Conservation (phyloP, 2,888 invertebrate genomes). For the Epinotia brunnichana region DNA sequence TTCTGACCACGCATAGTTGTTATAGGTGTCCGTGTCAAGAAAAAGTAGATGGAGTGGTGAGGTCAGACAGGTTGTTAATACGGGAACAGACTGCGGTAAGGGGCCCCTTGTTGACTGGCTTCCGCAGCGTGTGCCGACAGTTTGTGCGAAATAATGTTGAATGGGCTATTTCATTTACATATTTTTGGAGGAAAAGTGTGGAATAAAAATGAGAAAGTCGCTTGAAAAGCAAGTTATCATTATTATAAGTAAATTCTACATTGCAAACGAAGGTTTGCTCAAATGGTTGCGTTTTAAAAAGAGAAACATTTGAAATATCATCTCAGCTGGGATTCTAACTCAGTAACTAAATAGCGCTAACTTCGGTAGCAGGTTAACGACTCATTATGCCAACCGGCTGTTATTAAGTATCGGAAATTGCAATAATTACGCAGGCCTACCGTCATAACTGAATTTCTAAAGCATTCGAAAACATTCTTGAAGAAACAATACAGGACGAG, state of each 20-base stretch:
- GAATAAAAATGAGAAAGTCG: background rate
- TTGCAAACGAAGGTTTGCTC: background rate
- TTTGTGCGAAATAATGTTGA: slow-evolving; percentile 20
- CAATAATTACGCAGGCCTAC: too few species aligned
- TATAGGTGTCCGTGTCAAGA: background rate
- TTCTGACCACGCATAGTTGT: background rate
- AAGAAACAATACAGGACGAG: background rate
- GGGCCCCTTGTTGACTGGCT: slow-evolving; percentile 12
- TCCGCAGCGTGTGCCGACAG: background rate
- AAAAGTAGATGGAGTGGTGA: background rate
- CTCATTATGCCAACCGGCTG: too few species aligned
- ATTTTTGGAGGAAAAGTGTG: slow-evolving; percentile 8
- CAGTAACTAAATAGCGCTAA: too few species aligned
- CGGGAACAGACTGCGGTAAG: background rate
- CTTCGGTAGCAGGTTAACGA: too few species aligned
- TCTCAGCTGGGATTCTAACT: too few species aligned
- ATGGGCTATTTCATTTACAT: slow-evolving; percentile 16
- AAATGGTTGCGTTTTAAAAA: background rate
- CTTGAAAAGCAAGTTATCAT: background rate
- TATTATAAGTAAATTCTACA: background rate
- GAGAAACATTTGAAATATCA: background rate
- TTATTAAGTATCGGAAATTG: too few species aligned
- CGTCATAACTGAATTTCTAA: too few species aligned
- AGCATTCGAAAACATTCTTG: background rate
- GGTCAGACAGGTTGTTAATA: background rate